A percentile compares a stretch with the other conserved stretches of the same genome.
Evolutionary conservation across 2,888 invertebrate genomes (phyloP).

Genomic region (Lagria hirta): DNA sequence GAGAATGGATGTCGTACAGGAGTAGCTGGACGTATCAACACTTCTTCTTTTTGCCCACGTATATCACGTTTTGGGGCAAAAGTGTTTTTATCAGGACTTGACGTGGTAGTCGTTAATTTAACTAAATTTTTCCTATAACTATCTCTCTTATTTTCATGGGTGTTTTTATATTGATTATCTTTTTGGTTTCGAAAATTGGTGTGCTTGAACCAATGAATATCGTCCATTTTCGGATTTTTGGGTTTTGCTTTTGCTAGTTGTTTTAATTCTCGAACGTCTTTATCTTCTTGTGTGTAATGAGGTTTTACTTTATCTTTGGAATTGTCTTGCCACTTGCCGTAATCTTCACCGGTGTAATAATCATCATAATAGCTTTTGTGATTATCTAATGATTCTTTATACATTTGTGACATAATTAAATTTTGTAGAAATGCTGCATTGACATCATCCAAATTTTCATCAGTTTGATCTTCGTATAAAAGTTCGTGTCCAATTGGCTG

Average conservation of each 20-base stretch:
- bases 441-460: slow-evolving; percentile 49
- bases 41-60: slow-evolving; percentile 65
- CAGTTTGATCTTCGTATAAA: slow-evolving; percentile 56
- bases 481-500: slow-evolving; percentile 69
- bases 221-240: slow-evolving; percentile 32
- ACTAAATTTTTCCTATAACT: slow-evolving; percentile 51
- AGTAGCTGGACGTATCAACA: slow-evolving; percentile 62
- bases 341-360: slow-evolving; percentile 39
- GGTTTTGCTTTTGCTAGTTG: slow-evolving; percentile 58
- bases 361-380: slow-evolving; percentile 37
- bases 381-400: slow-evolving; percentile 57
- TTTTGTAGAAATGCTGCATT: slow-evolving; percentile 69
- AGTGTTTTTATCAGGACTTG: slow-evolving; percentile 23
- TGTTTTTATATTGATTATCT: slow-evolving; percentile 25
- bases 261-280: slow-evolving; percentile 67
- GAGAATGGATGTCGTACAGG: slow-evolving; percentile 59
- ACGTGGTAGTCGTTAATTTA: slow-evolving; percentile 35
- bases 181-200: slow-evolving; percentile 33
- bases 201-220: slow-evolving; percentile 37
- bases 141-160: slow-evolving; percentile 16
- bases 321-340: slow-evolving; percentile 37
- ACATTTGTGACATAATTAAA: slow-evolving; percentile 67
- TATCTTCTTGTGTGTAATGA: slow-evolving; percentile 58
- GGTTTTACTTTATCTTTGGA: slow-evolving; percentile 17
- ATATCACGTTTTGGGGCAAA: slow-evolving; percentile 34